phyloP scores from a whole-genome alignment of 1,140 invertebrate species.

The Drosophila nigromelanica region DNA sequence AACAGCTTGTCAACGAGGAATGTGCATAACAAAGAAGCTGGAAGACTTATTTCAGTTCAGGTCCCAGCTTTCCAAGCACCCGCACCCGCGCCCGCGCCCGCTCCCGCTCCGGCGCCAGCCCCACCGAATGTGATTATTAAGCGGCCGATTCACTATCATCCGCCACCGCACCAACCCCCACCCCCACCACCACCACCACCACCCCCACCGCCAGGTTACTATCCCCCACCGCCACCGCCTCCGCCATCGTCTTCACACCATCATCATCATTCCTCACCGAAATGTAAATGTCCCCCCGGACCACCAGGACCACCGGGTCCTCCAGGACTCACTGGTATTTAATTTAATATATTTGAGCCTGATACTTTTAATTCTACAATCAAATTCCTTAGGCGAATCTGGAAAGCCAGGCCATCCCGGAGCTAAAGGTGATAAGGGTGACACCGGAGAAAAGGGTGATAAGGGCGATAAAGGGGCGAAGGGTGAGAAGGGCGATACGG shows the following conservation, averaged over 20 bases:
- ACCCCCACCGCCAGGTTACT: background rate
- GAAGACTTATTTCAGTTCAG: slow-evolving; percentile 20
- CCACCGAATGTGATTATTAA: slow-evolving; percentile 34
- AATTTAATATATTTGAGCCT: no score
- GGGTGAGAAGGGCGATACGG: slow-evolving; percentile 23
- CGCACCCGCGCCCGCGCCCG: background rate
- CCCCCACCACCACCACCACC: slow-evolving; percentile 20
- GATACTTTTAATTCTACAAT: background rate
- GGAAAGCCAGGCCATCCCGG: slow-evolving; percentile 29
- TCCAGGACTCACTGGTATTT: slow-evolving; percentile 14
- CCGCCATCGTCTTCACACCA: background rate
- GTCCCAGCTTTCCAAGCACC: background rate
- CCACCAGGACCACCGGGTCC: slow-evolving; percentile 34
- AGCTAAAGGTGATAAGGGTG: slow-evolving; percentile 23
- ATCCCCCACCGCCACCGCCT: background rate
- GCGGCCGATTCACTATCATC: slow-evolving; percentile 14
- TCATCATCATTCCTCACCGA: slow-evolving; percentile 6
- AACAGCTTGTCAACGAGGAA: slow-evolving; percentile 1
- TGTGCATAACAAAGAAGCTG: background rate
- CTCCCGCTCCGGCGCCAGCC: slow-evolving; percentile 2
- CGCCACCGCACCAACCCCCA: slow-evolving; percentile 17
- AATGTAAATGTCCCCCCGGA: slow-evolving; percentile 37
- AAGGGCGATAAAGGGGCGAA: slow-evolving; percentile 23
- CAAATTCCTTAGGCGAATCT: background rate
- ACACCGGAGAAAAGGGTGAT: slow-evolving; percentile 23